Conservation (phyloP, 2,888 invertebrate species). For the Ophion ventricosus region DNA sequence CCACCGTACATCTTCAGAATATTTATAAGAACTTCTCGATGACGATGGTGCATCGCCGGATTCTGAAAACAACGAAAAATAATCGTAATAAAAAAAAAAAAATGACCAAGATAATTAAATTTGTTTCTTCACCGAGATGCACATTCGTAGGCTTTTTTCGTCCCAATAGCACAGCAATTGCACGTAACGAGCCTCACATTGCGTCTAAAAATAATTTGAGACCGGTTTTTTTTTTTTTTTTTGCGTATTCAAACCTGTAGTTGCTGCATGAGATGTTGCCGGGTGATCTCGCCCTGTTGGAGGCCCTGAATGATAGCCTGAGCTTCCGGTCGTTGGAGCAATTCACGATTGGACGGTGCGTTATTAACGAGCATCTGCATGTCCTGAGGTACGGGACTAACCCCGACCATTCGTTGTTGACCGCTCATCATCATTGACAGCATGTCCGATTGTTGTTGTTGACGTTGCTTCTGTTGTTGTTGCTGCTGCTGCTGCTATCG, state of each 20-base stretch:
- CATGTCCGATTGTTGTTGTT: constrained; percentile 81
- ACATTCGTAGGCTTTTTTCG: too few species aligned
- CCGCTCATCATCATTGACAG: constrained; percentile 86
- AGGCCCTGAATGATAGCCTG: constrained; percentile 91
- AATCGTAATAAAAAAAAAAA: not conserved
- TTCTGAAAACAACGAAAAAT: constrained; percentile 82
- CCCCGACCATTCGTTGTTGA: constrained; percentile 85
- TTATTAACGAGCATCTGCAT: constrained; percentile 84
- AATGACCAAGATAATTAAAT: not conserved
- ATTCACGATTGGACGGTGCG: constrained; percentile 86
- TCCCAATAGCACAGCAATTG: too few species aligned
- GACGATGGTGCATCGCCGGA: constrained; percentile 89
- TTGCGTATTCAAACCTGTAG: constrained; percentile 83
- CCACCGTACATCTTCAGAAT: constrained; percentile 86
- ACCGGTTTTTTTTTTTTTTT: too few species aligned
- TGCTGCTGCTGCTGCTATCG: constrained; percentile 81
- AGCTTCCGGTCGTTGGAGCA: constrained; percentile 90
- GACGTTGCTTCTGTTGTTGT: constrained; percentile 79
- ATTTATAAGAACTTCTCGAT: constrained; percentile 89
- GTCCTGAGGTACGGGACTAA: constrained; percentile 83
- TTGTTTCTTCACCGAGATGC: too few species aligned
- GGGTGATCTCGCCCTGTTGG: constrained; percentile 91
- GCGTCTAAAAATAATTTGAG: not conserved
- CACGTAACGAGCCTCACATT: not conserved
- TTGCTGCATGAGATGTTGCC: constrained; percentile 90